Evolutionary conservation across 92 coral and sea anemone genomes (phyloP).

Genomic region (Hydrozoanthus gracilis): DNA sequence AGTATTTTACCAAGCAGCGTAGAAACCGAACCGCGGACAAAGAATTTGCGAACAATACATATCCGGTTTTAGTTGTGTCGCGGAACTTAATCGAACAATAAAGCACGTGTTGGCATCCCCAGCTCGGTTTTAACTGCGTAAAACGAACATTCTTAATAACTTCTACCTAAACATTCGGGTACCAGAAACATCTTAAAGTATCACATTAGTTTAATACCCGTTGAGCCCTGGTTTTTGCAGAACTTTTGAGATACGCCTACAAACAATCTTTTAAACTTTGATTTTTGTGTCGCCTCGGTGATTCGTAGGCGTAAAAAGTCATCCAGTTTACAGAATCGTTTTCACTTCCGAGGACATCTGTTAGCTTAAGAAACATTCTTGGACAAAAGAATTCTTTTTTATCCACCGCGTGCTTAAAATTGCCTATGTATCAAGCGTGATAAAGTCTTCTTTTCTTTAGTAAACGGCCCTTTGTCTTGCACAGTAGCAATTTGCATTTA

Average conservation of each 20-base stretch:
- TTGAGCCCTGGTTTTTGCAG: background rate
- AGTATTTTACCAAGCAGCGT: slow-evolving; percentile 14
- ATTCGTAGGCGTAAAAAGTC: slow-evolving; percentile 15
- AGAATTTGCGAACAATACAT: slow-evolving; percentile 35
- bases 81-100: slow-evolving; percentile 36
- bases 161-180: slow-evolving; percentile 18
- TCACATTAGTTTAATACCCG: background rate
- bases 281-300: slow-evolving; percentile 36
- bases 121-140: slow-evolving; percentile 13
- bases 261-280: background rate
- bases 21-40: slow-evolving; percentile 43
- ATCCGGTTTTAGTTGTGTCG: slow-evolving; percentile 50
- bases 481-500: slow-evolving; percentile 52
- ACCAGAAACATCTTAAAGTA: slow-evolving; percentile 22
- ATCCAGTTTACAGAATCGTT: background rate
- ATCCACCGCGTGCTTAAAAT: slow-evolving; percentile 89
- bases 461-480: slow-evolving; percentile 41
- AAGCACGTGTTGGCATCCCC: slow-evolving; percentile 40
- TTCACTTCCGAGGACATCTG: slow-evolving; percentile 64
- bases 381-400: slow-evolving; percentile 78
- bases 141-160: background rate
- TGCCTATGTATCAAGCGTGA: slow-evolving; percentile 90
- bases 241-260: background rate
- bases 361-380: slow-evolving; percentile 87
- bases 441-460: slow-evolving; percentile 39